Conservation (phyloP, 2,888 invertebrate genomes). For the Torymus texanus region DNA sequence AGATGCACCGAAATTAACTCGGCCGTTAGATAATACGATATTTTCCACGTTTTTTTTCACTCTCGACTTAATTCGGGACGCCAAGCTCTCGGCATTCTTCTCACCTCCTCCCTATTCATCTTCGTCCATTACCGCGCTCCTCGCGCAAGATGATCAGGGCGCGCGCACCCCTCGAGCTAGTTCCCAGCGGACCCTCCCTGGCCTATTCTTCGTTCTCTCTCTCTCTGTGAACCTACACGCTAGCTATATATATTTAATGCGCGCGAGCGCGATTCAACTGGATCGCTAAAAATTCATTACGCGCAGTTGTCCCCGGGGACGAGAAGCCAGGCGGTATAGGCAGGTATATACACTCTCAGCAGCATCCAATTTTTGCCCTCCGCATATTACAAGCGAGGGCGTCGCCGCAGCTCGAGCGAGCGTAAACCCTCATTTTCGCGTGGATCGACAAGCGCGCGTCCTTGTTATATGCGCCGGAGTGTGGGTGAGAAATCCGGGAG, state of each 20-base stretch:
- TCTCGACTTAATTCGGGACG: too few species aligned
- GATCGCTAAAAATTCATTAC: conserved; percentile 41
- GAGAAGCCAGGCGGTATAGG: not conserved
- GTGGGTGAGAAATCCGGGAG: not conserved
- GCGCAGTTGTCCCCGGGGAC: conserved; percentile 17
- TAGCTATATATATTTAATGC: conserved; percentile 2
- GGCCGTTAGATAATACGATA: conserved; percentile 4
- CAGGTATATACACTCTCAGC: too few species aligned
- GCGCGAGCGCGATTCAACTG: not conserved
- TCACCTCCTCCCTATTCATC: not conserved
- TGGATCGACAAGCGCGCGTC: not conserved
- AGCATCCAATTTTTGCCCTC: conserved; percentile 22
- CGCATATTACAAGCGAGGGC: too few species aligned
- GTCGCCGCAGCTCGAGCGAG: not conserved
- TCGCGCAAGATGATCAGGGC: not conserved
- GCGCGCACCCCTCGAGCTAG: too few species aligned
- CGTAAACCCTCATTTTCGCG: conserved; percentile 24
- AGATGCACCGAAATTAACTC: conserved; percentile 12
- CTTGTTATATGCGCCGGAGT: not conserved
- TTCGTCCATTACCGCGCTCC: not conserved
- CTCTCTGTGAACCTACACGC: not conserved
- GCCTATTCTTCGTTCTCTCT: not conserved
- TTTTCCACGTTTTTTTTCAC: not conserved
- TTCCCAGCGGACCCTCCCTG: not conserved
- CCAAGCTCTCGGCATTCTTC: not conserved